Conservation (phyloP, 2,113 vertebrate genomes). For the Cololabis saira region DNA sequence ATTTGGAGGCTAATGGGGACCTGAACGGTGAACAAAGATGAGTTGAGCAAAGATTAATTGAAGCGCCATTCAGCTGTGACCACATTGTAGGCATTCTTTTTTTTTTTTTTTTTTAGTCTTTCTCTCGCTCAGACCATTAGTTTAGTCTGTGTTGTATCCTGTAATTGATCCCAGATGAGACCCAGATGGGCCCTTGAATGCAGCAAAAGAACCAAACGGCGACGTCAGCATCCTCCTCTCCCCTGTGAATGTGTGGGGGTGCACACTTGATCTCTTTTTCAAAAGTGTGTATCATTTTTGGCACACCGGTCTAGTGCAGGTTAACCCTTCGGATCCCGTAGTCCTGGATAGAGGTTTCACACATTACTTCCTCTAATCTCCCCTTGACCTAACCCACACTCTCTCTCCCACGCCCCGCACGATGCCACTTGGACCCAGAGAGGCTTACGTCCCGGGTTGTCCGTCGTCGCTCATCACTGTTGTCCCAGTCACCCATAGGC, state of each 20-base stretch:
- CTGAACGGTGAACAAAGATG: conserved; percentile 1
- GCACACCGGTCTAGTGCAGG: neutral
- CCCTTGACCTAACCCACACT: conserved; percentile 32
- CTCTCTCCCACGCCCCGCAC: neutral
- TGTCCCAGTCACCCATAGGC: neutral
- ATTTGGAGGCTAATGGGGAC: neutral
- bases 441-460: conserved; percentile 11
- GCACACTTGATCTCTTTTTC: neutral
- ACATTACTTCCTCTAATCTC: conserved; percentile 70
- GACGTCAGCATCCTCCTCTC: conserved; percentile 74
- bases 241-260: conserved; percentile 16
- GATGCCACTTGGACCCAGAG: conserved; percentile 33
- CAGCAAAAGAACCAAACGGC: conserved; percentile 54
- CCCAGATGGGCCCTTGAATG: conserved; percentile 69
- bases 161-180: conserved; percentile 79
- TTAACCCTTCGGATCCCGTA: conserved; percentile 64
- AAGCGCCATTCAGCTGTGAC: conserved; percentile 17
- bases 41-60: conserved; percentile 17
- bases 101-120: neutral
- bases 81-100: conserved; percentile 15
- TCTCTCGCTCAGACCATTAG: conserved; percentile 56
- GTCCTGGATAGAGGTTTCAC: conserved; percentile 34
- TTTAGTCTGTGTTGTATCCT: conserved; percentile 70
- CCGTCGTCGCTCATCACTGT: conserved; percentile 7
- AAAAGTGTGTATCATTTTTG: no score